Percentiles rank a stretch among this genome's conserved stretches.
These are phyloP conservation scores for Cygnus atratus DNA, from an alignment of 2,113 vertebrate species.

Conservation along the genomic window DNA sequence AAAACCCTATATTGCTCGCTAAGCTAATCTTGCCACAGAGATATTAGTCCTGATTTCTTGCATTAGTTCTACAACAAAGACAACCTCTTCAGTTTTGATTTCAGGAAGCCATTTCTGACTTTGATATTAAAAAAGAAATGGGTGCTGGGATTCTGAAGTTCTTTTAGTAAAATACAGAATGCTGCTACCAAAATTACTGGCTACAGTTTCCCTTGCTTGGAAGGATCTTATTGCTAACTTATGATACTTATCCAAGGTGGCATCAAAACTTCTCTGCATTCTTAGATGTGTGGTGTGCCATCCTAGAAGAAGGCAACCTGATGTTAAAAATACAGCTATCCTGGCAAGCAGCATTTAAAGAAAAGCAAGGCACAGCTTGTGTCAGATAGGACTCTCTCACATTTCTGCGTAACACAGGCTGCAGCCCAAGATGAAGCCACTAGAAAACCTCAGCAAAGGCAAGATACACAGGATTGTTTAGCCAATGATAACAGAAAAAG, in stretches of 20 bases:
- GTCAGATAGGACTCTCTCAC: background rate
- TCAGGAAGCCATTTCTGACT: background rate
- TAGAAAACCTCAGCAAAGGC: background rate
- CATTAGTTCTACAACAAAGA: background rate
- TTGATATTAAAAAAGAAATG: background rate
- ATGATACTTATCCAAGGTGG: background rate
- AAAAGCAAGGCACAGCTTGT: background rate
- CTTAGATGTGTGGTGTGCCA: background rate
- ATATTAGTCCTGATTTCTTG: background rate
- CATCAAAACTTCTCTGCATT: background rate
- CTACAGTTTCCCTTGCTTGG: background rate
- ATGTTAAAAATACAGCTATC: background rate
- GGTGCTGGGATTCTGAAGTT: background rate
- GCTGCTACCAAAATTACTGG: background rate
- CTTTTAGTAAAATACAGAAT: background rate
- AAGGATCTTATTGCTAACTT: background rate
- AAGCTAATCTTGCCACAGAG: background rate
- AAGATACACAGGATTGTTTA: background rate
- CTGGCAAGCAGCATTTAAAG: background rate
- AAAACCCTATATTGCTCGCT: background rate
- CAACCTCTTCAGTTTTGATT: background rate
- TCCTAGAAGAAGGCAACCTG: background rate
- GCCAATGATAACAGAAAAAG: slow-evolving; percentile 59
- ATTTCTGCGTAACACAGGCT: background rate
- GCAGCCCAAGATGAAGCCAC: slow-evolving; percentile 9